A percentile compares a stretch with the other conserved stretches of the same genome.
These are phyloP conservation scores for Fulmarus glacialis DNA, from an alignment of 2,113 vertebrate genomes.

Conservation along the genomic window DNA sequence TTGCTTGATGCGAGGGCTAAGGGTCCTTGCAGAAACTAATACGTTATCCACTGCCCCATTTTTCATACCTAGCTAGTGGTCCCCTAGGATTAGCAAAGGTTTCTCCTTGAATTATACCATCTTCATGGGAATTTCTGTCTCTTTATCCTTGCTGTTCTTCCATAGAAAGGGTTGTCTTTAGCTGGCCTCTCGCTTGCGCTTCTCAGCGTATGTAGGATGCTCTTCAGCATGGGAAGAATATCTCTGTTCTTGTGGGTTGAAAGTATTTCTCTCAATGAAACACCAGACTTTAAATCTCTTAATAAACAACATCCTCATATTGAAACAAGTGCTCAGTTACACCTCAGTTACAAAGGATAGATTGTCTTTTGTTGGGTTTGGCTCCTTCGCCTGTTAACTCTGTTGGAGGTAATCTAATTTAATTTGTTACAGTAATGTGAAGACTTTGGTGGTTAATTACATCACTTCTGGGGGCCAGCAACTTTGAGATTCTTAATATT, in stretches of 20 bases:
- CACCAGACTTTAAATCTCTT: not conserved
- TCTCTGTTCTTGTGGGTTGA: not conserved
- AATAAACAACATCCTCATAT: not conserved
- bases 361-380: not conserved
- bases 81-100: not conserved
- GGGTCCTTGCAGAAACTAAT: not conserved
- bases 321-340: not conserved
- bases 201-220: not conserved
- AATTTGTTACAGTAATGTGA: not conserved
- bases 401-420: not conserved
- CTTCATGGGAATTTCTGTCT: slow-evolving; percentile 18
- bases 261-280: not conserved
- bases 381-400: not conserved
- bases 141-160: slow-evolving; percentile 7
- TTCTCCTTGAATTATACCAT: slow-evolving; percentile 17
- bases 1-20: not conserved
- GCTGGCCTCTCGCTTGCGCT: not conserved
- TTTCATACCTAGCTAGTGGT: not conserved
- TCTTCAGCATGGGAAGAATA: not conserved
- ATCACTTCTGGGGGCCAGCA: not conserved
- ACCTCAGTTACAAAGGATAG: not conserved
- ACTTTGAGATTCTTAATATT: not conserved
- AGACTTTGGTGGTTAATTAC: not conserved
- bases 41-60: not conserved
- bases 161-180: not conserved